These are phyloP conservation scores for Montipora efflorescens DNA, from an alignment of 64 coral and sea anemone species.

Conservation along the genomic window DNA sequence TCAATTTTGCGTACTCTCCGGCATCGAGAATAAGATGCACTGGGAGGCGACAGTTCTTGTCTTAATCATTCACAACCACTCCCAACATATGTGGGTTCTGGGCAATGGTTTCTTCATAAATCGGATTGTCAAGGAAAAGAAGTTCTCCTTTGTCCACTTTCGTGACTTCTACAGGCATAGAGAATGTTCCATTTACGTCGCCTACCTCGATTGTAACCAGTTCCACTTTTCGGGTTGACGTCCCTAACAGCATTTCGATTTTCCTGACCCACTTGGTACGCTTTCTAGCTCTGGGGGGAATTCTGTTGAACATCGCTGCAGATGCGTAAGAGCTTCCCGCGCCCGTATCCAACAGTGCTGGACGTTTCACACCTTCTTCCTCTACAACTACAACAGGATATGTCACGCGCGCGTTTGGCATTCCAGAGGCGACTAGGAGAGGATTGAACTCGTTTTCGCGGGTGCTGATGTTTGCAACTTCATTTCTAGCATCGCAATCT, in stretches of 20 bases:
- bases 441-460: slow-evolving; percentile 6
- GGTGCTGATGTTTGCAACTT: slow-evolving; percentile 52
- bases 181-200: slow-evolving; percentile 23
- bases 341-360: slow-evolving; percentile 49
- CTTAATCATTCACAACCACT: slow-evolving; percentile 32
- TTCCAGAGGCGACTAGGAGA: slow-evolving; percentile 12
- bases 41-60: background rate
- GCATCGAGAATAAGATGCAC: background rate
- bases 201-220: slow-evolving; percentile 13
- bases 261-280: background rate
- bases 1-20: background rate
- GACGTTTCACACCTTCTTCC: slow-evolving; percentile 3
- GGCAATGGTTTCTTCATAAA: slow-evolving; percentile 39
- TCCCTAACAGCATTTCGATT: slow-evolving; percentile 63
- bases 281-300: background rate
- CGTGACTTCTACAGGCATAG: slow-evolving; percentile 45
- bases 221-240: background rate
- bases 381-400: slow-evolving; percentile 71
- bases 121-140: slow-evolving; percentile 58
- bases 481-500: slow-evolving; percentile 49
- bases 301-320: slow-evolving; percentile 1
- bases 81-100: slow-evolving; percentile 20
- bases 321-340: slow-evolving; percentile 63
- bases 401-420: background rate
- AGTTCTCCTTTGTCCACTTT: slow-evolving; percentile 66